A percentile compares a stretch with the other conserved stretches of the same genome.
Evolutionary conservation across 2,797 vertebrate species (phyloP).

Genomic region (Jordanella pulchra): DNA sequence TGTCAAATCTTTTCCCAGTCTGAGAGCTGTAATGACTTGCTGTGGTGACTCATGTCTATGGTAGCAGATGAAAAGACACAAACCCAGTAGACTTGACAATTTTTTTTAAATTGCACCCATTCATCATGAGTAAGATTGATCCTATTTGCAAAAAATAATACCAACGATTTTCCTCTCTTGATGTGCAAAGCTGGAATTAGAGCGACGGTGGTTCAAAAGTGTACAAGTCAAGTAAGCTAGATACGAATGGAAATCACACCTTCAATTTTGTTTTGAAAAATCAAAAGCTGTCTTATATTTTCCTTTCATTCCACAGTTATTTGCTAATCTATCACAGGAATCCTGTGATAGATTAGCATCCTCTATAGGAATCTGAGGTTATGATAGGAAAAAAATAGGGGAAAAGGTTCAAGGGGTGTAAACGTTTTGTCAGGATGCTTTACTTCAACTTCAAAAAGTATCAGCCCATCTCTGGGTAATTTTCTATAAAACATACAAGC

Average conservation of each 20-base stretch:
- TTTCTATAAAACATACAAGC: conserved; percentile 40
- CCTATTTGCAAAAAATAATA: neutral
- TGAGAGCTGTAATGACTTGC: too few species aligned
- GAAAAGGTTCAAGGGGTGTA: neutral
- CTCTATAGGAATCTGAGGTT: conserved; percentile 1
- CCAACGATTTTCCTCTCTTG: neutral
- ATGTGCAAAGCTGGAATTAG: neutral
- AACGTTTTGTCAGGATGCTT: neutral
- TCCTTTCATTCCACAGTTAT: neutral
- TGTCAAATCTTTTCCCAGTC: too few species aligned
- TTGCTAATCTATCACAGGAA: too few species aligned
- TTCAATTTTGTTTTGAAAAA: neutral
- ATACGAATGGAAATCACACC: neutral
- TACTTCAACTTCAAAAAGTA: conserved; percentile 19
- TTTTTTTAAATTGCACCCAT: neutral
- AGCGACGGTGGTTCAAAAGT: neutral
- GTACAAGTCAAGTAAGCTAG: neutral
- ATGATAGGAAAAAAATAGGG: conserved; percentile 4
- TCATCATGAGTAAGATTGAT: neutral
- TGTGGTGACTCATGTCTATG: too few species aligned
- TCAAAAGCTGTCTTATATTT: neutral
- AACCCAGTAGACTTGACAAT: neutral
- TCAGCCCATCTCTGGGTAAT: conserved; percentile 3
- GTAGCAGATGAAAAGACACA: too few species aligned
- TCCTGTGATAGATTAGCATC: too few species aligned